A percentile compares a stretch with the other conserved stretches of the same genome.
Evolutionary conservation across 2,797 vertebrate species (phyloP).

Genomic region (Heterohyrax brucei): DNA sequence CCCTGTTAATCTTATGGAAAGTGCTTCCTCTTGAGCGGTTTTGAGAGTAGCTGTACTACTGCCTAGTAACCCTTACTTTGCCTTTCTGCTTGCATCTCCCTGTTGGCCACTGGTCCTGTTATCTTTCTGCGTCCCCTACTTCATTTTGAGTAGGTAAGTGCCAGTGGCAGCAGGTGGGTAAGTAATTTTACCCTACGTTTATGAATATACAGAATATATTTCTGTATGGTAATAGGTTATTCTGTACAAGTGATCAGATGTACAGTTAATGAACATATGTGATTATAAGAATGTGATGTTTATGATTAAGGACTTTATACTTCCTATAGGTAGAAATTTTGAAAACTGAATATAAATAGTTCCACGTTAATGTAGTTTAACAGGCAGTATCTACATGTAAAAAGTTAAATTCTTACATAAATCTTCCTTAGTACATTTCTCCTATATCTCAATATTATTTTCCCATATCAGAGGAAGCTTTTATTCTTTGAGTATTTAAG

Average conservation of each 20-base stretch:
- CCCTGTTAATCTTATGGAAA: slow-evolving; percentile 52
- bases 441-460: slow-evolving; percentile 57
- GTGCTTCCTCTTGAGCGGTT: slow-evolving; percentile 71
- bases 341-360: slow-evolving; percentile 59
- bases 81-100: slow-evolving; percentile 83
- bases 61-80: slow-evolving; percentile 70
- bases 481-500: slow-evolving; percentile 63
- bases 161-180: slow-evolving; percentile 84
- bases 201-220: slow-evolving; percentile 79
- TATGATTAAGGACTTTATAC: slow-evolving; percentile 59
- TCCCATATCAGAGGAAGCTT: slow-evolving; percentile 29
- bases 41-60: slow-evolving; percentile 57
- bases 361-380: slow-evolving; percentile 52
- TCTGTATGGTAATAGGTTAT: slow-evolving; percentile 47
- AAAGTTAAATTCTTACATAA: slow-evolving; percentile 69
- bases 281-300: slow-evolving; percentile 64
- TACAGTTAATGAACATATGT: neutral
- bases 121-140: slow-evolving; percentile 76
- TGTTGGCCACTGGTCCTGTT: slow-evolving; percentile 86
- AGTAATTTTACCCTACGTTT: slow-evolving; percentile 76
- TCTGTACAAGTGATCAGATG: slow-evolving; percentile 76
- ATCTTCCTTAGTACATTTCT: slow-evolving; percentile 46
- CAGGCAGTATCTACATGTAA: slow-evolving; percentile 31
- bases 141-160: slow-evolving; percentile 86
- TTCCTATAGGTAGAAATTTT: slow-evolving; percentile 10